Evolutionary conservation across 2,113 vertebrate genomes (phyloP).

Genomic region (Tragulus kanchil): DNA sequence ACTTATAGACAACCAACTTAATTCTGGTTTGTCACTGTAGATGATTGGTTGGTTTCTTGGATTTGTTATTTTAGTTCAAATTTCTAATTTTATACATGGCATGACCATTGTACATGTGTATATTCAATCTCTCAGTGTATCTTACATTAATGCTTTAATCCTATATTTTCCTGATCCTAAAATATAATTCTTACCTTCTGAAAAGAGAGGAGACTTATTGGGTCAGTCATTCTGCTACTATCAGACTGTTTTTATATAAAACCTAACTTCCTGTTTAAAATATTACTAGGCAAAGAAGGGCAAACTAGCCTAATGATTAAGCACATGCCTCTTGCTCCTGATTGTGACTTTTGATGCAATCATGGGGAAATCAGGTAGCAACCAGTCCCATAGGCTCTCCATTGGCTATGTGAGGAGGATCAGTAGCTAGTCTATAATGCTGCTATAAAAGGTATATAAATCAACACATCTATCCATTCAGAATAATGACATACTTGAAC

Average conservation of each 20-base stretch:
- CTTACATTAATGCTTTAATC: not conserved
- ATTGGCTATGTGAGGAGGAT: not conserved
- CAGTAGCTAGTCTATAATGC: not conserved
- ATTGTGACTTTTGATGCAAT: not conserved
- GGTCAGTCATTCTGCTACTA: not conserved
- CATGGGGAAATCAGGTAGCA: not conserved
- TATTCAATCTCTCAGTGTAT: not conserved
- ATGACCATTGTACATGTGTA: not conserved
- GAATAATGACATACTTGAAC: not conserved
- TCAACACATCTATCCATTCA: not conserved
- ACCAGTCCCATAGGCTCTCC: not conserved
- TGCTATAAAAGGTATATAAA: not conserved
- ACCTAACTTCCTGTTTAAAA: not conserved
- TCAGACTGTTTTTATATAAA: not conserved
- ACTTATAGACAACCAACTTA: not conserved
- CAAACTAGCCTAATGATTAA: not conserved
- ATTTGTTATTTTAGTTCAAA: not conserved
- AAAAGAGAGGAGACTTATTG: not conserved
- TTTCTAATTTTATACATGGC: not conserved
- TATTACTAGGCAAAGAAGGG: not conserved
- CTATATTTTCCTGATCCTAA: not conserved
- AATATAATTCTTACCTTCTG: not conserved
- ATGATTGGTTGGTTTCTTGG: not conserved
- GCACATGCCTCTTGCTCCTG: not conserved
- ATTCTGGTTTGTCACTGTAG: not conserved